Conservation (phyloP, 37 sponge, comb jelly and placozoan genomes). For the Cliona cf. orientalis region DNA sequence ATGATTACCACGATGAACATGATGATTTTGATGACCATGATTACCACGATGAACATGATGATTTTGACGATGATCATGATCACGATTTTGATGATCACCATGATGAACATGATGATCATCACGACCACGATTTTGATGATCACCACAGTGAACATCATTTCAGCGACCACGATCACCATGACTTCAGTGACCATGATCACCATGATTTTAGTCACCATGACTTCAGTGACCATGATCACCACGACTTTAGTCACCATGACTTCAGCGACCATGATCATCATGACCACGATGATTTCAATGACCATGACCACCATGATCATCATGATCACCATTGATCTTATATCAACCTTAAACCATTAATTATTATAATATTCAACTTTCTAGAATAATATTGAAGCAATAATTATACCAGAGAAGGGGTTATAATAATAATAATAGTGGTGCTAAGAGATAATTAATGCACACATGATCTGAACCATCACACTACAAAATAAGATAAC, state of each 20-base stretch:
- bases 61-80: conserved; percentile 3
- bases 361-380: background rate
- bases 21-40: conserved; percentile 1
- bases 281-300: background rate
- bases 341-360: no score
- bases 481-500: background rate
- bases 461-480: background rate
- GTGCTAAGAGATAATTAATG: no score
- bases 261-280: no score
- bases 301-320: background rate
- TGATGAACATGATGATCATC: background rate
- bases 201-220: no score
- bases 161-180: background rate
- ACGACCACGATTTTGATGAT: background rate
- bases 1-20: conserved; percentile 7
- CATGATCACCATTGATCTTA: background rate
- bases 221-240: no score
- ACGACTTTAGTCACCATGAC: no score
- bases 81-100: background rate
- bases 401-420: no score
- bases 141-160: background rate
- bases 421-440: no score
- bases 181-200: background rate
- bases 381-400: no score
- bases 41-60: background rate